A percentile compares a stretch with the other conserved stretches of the same genome.
Evolutionary conservation across 1,140 invertebrate genomes (phyloP).

Genomic region (Pachypeltis micranthus): DNA sequence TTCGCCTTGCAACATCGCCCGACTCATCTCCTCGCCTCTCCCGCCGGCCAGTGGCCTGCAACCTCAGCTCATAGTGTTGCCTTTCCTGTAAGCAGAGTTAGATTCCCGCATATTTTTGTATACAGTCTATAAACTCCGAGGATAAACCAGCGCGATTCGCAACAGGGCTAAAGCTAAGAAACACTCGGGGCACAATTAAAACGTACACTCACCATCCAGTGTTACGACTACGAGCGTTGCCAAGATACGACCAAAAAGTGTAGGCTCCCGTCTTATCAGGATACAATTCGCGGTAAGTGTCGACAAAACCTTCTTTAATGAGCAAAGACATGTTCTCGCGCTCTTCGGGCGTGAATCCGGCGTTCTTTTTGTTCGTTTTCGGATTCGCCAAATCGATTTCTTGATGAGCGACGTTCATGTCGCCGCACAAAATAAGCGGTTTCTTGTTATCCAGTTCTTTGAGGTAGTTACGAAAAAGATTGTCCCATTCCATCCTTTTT

Average conservation of each 20-base stretch:
- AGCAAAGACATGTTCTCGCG: conserved; percentile 79
- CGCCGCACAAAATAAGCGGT: conserved; percentile 88
- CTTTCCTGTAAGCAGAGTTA: too few relatives aligned
- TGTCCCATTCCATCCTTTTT: conserved; percentile 85
- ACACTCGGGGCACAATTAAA: too few relatives aligned
- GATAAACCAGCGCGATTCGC: too few relatives aligned
- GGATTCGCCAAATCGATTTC: conserved; percentile 94
- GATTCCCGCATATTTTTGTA: too few relatives aligned
- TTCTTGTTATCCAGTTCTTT: conserved; percentile 76
- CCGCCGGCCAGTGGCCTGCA: too few relatives aligned
- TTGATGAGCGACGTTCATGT: conserved; percentile 93
- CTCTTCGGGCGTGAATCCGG: conserved; percentile 92
- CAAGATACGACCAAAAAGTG: conserved; percentile 91
- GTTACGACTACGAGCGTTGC: conserved; percentile 73
- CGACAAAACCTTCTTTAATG: conserved; percentile 65
- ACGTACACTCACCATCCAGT: conserved; percentile 75
- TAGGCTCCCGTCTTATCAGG: conserved; percentile 74
- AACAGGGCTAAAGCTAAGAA: too few relatives aligned
- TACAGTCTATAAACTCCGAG: too few relatives aligned
- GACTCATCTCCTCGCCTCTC: too few relatives aligned
- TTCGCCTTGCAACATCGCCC: too few relatives aligned
- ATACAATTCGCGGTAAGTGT: conserved; percentile 79
- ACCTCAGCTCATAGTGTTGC: too few relatives aligned
- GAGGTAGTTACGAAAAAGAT: conserved; percentile 62
- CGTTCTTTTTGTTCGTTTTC: conserved; percentile 81